Percentiles rank a stretch among this genome's conserved stretches.
Evolutionary conservation across 2,797 vertebrate species (phyloP).

Genomic region (Sebastes ruberrimus): DNA sequence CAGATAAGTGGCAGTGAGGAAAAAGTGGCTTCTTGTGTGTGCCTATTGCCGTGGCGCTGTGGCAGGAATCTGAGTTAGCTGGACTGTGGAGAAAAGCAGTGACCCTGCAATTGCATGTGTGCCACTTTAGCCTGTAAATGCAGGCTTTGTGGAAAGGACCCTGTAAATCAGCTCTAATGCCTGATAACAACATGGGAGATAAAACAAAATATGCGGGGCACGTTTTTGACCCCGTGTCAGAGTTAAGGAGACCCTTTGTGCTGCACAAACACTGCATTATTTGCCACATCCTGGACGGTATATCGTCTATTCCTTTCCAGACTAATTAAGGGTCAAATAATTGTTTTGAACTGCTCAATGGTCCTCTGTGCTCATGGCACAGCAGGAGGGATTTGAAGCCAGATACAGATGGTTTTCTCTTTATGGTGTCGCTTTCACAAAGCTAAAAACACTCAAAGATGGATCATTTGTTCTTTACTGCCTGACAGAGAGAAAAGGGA

Average conservation of each 20-base stretch:
- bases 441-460: not conserved
- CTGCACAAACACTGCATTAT: constrained; percentile 51
- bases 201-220: constrained; percentile 66
- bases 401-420: constrained; percentile 33
- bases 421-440: constrained; percentile 24
- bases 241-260: constrained; percentile 66
- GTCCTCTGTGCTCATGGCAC: constrained; percentile 45
- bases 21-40: constrained; percentile 67
- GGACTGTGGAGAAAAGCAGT: constrained; percentile 64
- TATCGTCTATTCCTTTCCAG: constrained; percentile 47
- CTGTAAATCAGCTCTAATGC: constrained; percentile 71
- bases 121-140: constrained; percentile 77
- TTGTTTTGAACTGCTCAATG: constrained; percentile 53
- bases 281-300: constrained; percentile 49
- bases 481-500: not conserved
- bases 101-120: constrained; percentile 75
- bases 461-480: constrained; percentile 4
- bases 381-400: constrained; percentile 36
- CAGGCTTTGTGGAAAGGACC: constrained; percentile 73
- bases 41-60: constrained; percentile 53
- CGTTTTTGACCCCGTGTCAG: constrained; percentile 52
- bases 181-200: constrained; percentile 68
- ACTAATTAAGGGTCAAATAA: constrained; percentile 62
- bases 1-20: constrained; percentile 61
- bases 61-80: constrained; percentile 70